Evolutionary conservation across 2,888 invertebrate species (phyloP), one percentile per base, ranked within the genome.

Genomic region (Mimachlamys varia): DNA sequence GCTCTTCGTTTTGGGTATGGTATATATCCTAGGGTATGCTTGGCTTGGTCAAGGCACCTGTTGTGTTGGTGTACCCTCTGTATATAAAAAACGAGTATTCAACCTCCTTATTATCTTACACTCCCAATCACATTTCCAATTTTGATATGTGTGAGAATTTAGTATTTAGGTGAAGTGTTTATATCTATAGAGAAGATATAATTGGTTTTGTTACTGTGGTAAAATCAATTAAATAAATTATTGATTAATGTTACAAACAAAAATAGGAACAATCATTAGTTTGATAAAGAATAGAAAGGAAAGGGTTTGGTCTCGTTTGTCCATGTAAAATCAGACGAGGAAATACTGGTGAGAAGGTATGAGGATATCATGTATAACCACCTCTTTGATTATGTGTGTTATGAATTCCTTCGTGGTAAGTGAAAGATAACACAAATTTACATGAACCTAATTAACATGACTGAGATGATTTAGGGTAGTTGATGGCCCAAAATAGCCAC

Each of bases 21-120:
- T 76, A 76, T 53, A 53, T 76, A 76, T 12, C 76, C 27, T 3
- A 33, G 76, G 27, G 27, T 76, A 76, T 10, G 76, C 76, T 76
- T 33, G 12, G 27, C 33, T 76, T 76, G 76, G 76, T 76, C 76
- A 76, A 76, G 76, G 76, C 76, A 76, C 76, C 76, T 76, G 76
- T 76, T 76, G 76, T 76, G 33, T 58, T 76, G 27, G 76, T 76
- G 27, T 76, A 76, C 33, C 33, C 13, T 33, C 27, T 76, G 15
- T 76, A 33, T 27, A 7, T 44, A 44, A 44, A 76, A 33, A 76
- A 7, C 27, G 62, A 76, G 27, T 27, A 27, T 76, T 76, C 10
- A 27, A 27, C n/a, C 62, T 76, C 62, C 10, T 76, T 76, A 58
- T 58, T 53, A 2, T 53, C 17, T 53, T 17, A 19, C 17, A 44